A percentile compares a stretch with the other conserved stretches of the same genome.
phyloP scores from a whole-genome alignment of 1,140 invertebrate species.

The Lepidurus couesii region DNA sequence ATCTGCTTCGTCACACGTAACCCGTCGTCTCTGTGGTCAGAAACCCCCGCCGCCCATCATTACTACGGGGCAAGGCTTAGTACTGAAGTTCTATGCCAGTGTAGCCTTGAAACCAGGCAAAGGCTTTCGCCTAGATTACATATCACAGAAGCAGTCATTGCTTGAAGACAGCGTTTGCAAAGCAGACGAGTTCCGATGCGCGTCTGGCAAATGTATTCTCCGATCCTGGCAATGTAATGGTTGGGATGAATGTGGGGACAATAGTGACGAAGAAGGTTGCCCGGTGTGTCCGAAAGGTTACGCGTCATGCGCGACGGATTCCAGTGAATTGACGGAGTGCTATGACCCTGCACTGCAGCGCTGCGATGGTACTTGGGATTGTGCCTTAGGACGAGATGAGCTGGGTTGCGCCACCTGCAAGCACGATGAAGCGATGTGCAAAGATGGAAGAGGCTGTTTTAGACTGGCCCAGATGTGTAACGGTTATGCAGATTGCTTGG shows the following conservation, averaged over 20 bases:
- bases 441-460: constrained; percentile 16
- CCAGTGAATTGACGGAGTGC: constrained; percentile 12
- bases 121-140: constrained; percentile 15
- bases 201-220: constrained; percentile 32
- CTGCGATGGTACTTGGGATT: constrained; percentile 28
- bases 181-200: constrained; percentile 31
- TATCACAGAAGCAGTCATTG: neutral
- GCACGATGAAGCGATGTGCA: neutral
- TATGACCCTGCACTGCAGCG: constrained; percentile 17
- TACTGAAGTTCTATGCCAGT: neutral
- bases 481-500: neutral
- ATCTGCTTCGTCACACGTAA: neutral
- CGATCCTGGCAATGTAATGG: constrained; percentile 33
- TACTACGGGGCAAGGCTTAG: neutral
- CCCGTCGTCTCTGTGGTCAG: neutral
- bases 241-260: constrained; percentile 35
- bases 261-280: constrained; percentile 33
- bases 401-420: constrained; percentile 13
- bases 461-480: constrained; percentile 11
- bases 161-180: constrained; percentile 14
- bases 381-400: constrained; percentile 25
- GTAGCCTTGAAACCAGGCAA: neutral
- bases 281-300: constrained; percentile 32
- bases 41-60: neutral
- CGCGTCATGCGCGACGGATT: neutral